These are phyloP conservation scores for Nyctibius grandis DNA, from an alignment of 2,797 vertebrate species.

Conservation along the genomic window DNA sequence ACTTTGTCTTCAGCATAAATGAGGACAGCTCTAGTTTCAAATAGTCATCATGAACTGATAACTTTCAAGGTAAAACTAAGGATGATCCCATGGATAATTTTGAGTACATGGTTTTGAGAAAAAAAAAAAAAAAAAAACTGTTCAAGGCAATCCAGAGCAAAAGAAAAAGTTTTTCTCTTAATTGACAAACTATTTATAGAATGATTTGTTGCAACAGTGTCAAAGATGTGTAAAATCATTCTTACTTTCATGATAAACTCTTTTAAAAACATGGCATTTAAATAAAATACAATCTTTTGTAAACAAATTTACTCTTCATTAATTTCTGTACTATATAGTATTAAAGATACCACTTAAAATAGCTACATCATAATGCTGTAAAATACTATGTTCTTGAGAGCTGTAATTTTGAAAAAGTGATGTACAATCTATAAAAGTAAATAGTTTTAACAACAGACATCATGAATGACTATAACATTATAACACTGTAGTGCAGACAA, in stretches of 20 bases:
- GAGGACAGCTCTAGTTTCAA: not conserved
- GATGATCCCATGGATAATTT: not conserved
- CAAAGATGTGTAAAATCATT: not conserved
- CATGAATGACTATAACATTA: not conserved
- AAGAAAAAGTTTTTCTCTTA: not conserved
- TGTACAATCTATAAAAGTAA: not conserved
- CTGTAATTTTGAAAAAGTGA: not conserved
- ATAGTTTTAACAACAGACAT: not conserved
- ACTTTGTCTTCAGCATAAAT: not conserved
- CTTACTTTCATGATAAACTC: not conserved
- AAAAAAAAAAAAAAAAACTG: rapidly evolving
- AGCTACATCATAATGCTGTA: not conserved
- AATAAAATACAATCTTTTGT: not conserved
- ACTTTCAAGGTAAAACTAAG: not conserved
- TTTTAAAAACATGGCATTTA: rapidly evolving
- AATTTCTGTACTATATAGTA: not conserved
- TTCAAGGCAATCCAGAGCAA: not conserved
- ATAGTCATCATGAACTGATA: not conserved
- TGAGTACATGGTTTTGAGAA: not conserved
- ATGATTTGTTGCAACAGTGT: not conserved
- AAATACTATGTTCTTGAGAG: not conserved
- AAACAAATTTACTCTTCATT: not conserved
- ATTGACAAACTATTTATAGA: not conserved
- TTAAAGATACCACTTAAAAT: not conserved
- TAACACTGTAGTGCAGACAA: not conserved